phyloP scores from a whole-genome alignment of 2,113 vertebrate species.

The Elgaria multicarinata region DNA sequence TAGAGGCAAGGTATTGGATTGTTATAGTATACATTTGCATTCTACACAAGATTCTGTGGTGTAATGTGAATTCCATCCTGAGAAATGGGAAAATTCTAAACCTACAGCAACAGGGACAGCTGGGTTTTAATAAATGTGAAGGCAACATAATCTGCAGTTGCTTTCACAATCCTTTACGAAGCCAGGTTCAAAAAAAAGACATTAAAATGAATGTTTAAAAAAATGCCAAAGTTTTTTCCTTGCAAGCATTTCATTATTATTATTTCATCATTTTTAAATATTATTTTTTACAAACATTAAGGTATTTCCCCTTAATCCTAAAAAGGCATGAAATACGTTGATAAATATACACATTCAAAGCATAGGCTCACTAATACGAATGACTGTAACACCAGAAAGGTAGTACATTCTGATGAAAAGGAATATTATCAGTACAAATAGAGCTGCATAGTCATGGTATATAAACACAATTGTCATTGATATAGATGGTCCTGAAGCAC shows the following conservation, averaged over 20 bases:
- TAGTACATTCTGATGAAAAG: not conserved
- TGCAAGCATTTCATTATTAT: not conserved
- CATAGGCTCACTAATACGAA: not conserved
- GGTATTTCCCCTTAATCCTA: not conserved
- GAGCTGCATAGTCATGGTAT: not conserved
- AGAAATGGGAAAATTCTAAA: not conserved
- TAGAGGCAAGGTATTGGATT: constrained; percentile 36
- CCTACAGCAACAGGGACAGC: not conserved
- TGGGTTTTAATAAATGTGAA: not conserved
- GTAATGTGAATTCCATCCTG: not conserved
- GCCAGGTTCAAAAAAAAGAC: not conserved
- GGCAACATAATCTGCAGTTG: not conserved
- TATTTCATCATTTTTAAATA: not conserved
- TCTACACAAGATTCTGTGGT: not conserved
- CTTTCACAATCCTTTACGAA: not conserved
- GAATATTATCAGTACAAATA: not conserved
- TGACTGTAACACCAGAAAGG: not conserved
- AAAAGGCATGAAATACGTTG: not conserved
- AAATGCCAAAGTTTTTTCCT: not conserved
- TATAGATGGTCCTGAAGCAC: not conserved
- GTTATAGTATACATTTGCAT: constrained; percentile 10
- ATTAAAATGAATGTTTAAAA: not conserved
- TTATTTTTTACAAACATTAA: not conserved
- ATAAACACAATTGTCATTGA: not conserved
- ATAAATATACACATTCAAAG: not conserved